Evolutionary conservation across 2,113 vertebrate species (phyloP), one percentile per base, ranked within the genome.

Genomic region (Callocephalon fimbriatum): DNA sequence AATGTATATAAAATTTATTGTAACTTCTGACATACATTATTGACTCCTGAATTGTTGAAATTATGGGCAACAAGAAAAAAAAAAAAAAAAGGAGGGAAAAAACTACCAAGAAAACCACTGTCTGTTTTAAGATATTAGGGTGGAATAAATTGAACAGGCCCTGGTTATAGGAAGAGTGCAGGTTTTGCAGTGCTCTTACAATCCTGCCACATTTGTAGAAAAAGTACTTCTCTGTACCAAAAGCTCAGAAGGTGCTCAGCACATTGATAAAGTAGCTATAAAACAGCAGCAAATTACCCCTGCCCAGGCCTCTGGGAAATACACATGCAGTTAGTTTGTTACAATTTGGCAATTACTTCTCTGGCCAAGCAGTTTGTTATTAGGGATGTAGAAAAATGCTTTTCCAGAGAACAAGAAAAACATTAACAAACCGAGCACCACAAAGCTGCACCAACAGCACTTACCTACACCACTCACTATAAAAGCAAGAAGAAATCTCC

Each of bases 81-180:
- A 47, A 10, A 13, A 6, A 2, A 9, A 3, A 0, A 4, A 2
- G 5, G 10, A 4, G 4, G 7, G 3, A 3, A 1, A 47, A n/a
- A 7, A 13, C 1, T 13, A 70, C 9, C 9, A 31, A 63, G 6
- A 40, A 40, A 77, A 92, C 21, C 37, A 50, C 5, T 42, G 29
- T 37, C 29, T 38, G 3, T 38, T 86, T 80, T 65, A 62, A 88
- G 40, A 9, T 61, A 85, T 37, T 17, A 17, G 18, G 45, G 32
- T 44, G 9, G 27, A 35, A 40, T 32, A 76, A 61, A 54, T 7
- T 14, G 45, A 54, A 62, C 25, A 79, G 23, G 18, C 38, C 31
- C 20, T n/a, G 63, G 44, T 62, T 40, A 35, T 16, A 25, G 91
- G 82, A 48, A 38, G 48, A 40, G 25, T 6, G 27, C 47, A 85